Evolutionary conservation across 53 echinoderm and acorn worm species (phyloP), one percentile per base, ranked within the genome.

Genomic region (Actinopyga echinites): DNA sequence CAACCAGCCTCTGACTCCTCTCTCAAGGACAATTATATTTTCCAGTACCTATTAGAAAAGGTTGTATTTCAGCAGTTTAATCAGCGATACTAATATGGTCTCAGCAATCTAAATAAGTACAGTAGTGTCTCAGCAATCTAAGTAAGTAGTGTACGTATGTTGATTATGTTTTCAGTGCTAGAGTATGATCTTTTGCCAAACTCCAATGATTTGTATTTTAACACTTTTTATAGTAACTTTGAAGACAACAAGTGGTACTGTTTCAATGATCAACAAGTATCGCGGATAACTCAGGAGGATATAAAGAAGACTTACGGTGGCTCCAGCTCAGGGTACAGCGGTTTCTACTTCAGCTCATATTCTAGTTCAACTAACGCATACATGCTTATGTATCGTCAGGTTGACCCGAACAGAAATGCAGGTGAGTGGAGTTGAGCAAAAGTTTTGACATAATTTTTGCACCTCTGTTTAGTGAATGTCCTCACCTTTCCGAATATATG

Each of bases 351-450:
- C 23, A 88, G 85, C 35, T 85, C 90, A 5, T 92, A 94, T 52
- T 90, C 97, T n/a, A 93, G 86, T 38, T 94, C 92, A 13, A 96
- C 97, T 34, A 96, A 96, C 56, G 97, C 97, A n/a, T 96, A 96
- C 89, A 96, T 96, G 97, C 65, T 96, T 7, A 93, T 96, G 93
- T 96, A 96, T 83, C 83, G 97, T 42, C 92, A 86, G 87, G 83
- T 94, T 55, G 89, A 93, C 32, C 82, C 90, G 0, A 75, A 83
- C 25, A 85, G 84, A 56, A 96, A 96, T 90, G 87, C 92, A 52
- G 75, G 97, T 94, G 62, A 88, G 91, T 81, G 31, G 5, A 13
- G 5, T 34, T 38, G 17, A 23, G 23, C 24, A 64, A 0, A 1
- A n/a, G 23, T 64, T n/a, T 24, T 24, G 12, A 24, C 17, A 11